Base-by-base conservation (phyloP, 2,113 vertebrate genomes). In the Leptodactylus fuscus region DNA sequence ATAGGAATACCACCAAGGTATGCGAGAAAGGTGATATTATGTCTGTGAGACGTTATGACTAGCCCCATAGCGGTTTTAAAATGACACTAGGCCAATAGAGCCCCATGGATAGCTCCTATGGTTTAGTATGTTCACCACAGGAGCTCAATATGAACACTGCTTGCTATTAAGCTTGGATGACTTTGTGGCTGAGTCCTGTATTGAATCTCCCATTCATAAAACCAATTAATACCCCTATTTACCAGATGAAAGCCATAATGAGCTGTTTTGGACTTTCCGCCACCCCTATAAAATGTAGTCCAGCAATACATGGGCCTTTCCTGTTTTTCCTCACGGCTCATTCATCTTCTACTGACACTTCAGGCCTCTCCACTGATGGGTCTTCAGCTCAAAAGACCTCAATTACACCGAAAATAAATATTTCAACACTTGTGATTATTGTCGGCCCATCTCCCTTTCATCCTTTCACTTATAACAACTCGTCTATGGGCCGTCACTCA, bases 391-490 rank as follows among this genome's bases (percentile, higher is more conserved):
- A 51, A 79, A 55, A 24, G 32, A 49, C 27, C 70, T 85, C 41
- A 38, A 78, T 27, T 78, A n/a, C 74, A 85, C 20, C 5, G 10
- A 79, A 70, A 79, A 78, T 27, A 69, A 79, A 79, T 79, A 79
- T 70, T 85, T 79, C 83, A 79, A 5, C 83, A 78, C 58, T 49
- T 36, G 38, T 79, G 32, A 78, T 29, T 51, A 69, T 62, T 51
- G 46, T 79, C 58, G 49, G 55, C 41, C 27, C 51, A 46, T 60
- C 51, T 22, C 27, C 51, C 49, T 83, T 74, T 74, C n/a, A 77
- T 77, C 55, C 20, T 5, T 10, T 24, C 7, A 34, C 82, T 44
- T 83, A 36, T 60, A 77, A 78, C 73, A 77, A 36, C 18, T 69
- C 38, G 32, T 36, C 32, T 60, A 38, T 27, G 24, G 44, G 13